These are phyloP conservation scores for Peromyscus californicus DNA, from an alignment of 2,113 vertebrate genomes.

Conservation along the genomic window DNA sequence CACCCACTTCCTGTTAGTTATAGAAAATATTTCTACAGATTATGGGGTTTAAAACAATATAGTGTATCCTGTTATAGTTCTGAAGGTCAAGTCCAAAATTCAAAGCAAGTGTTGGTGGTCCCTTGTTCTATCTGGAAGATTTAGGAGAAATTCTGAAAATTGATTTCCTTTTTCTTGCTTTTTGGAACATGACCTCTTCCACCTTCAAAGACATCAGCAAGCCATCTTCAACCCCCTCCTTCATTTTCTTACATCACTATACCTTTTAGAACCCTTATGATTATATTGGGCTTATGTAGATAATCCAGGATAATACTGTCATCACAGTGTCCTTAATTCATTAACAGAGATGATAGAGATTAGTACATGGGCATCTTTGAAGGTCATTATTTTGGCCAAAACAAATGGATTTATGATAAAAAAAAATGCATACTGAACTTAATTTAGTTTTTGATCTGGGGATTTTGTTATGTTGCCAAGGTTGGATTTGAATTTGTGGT, in stretches of 20 bases:
- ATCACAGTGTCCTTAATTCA: background rate
- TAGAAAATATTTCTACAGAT: background rate
- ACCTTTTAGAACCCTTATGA: background rate
- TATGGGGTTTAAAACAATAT: slow-evolving; percentile 7
- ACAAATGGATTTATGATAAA: slow-evolving; percentile 32
- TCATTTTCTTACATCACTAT: background rate
- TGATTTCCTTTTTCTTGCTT: background rate
- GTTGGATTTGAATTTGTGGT: background rate
- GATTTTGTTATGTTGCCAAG: background rate
- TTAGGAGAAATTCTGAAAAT: background rate
- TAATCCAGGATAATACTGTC: background rate
- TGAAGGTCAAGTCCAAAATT: slow-evolving; percentile 50
- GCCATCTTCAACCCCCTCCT: background rate
- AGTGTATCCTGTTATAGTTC: background rate
- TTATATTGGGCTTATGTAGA: background rate
- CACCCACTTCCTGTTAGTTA: slow-evolving; percentile 20
- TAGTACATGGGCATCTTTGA: background rate
- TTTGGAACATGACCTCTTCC: background rate
- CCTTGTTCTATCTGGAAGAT: background rate
- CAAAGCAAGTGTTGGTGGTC: background rate
- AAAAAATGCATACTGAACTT: background rate
- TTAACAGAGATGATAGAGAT: slow-evolving; percentile 36
- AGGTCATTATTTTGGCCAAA: background rate
- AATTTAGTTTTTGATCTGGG: background rate
- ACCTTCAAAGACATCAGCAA: background rate